Evolutionary conservation across 2,113 vertebrate species (phyloP), one percentile per base, ranked within the genome.

Genomic region (Octodon degus): DNA sequence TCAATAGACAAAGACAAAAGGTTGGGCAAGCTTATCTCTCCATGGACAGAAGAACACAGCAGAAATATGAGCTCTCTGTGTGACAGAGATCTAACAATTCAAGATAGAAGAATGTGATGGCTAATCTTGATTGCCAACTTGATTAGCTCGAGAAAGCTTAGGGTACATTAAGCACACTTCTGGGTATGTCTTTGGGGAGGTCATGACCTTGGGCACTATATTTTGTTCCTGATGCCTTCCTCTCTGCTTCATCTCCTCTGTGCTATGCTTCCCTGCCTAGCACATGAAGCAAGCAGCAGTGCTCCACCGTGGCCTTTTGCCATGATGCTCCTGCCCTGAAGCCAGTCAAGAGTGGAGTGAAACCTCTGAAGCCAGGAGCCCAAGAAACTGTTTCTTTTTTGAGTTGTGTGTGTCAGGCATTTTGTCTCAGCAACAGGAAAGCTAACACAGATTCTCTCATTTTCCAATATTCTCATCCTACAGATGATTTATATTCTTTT

Each of bases 401-500:
- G 34, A 50, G 7, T 34, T 32, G 77, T 34, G 30, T 34, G 2
- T 80, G 27, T 80, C 7, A 53, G 16, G 53, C 53, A 32, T 32
- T 34, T 53, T 34, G 47, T 80, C 47, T 32, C 47, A 34, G 47
- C 77, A 32, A 80, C 30, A 50, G 22, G 74, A 77, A 77, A 43
- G 12, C 40, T 32, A 34, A 9, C 20, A 34, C 27, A 80, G 13
- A 34, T 43, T 62, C 30, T 79, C 11, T 4, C 14, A 24, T 84
- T 90, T 95, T 63, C 50, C 86, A 27, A 53, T 89, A 32, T 84
- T 92, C 55, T 67, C 63, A 14, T 58, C 90, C 43, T 84, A 24
- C 55, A 76, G 76, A 12, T n/a, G 27, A 86, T 58, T 86, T 68
- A 76, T 92, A 72, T 83, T n/a, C 50, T 68, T 96, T 86, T 93